Evolutionary conservation across 2,113 vertebrate species (phyloP).

Genomic region (Gracilinanus agilis): DNA sequence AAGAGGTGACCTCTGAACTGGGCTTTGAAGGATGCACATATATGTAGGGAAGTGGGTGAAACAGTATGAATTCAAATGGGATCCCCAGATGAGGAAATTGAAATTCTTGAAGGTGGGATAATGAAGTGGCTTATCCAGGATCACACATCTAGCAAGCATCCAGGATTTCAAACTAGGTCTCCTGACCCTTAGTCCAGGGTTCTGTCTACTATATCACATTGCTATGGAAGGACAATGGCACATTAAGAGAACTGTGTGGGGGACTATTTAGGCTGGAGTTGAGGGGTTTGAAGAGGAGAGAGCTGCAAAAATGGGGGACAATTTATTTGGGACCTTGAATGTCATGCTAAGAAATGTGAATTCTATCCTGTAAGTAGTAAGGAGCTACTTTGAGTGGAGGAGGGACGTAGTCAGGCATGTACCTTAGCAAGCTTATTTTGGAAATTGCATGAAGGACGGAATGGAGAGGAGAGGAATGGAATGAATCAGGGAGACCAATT

Average conservation of each 20-base stretch:
- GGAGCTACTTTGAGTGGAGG: slow-evolving; percentile 22
- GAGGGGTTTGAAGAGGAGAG: not conserved
- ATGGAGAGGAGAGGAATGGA: not conserved
- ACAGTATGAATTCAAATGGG: not conserved
- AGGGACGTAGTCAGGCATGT: slow-evolving; percentile 26
- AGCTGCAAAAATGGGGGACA: not conserved
- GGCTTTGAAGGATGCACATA: not conserved
- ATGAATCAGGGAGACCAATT: not conserved
- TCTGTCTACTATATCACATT: not conserved
- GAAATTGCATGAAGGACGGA: not conserved
- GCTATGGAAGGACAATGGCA: not conserved
- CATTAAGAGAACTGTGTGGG: not conserved
- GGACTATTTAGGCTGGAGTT: not conserved
- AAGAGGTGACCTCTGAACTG: not conserved
- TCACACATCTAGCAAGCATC: not conserved
- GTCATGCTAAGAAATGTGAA: not conserved
- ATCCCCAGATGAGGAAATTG: not conserved
- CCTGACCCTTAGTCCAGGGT: not conserved
- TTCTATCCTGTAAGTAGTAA: not conserved
- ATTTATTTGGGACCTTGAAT: not conserved
- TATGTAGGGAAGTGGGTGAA: too few species aligned
- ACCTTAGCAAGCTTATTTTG: slow-evolving; percentile 15
- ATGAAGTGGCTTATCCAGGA: not conserved
- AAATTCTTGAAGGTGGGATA: not conserved
- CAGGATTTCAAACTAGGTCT: not conserved